Base-by-base conservation (phyloP, 2,888 invertebrate genomes). In the Tenthredo notha region DNA sequence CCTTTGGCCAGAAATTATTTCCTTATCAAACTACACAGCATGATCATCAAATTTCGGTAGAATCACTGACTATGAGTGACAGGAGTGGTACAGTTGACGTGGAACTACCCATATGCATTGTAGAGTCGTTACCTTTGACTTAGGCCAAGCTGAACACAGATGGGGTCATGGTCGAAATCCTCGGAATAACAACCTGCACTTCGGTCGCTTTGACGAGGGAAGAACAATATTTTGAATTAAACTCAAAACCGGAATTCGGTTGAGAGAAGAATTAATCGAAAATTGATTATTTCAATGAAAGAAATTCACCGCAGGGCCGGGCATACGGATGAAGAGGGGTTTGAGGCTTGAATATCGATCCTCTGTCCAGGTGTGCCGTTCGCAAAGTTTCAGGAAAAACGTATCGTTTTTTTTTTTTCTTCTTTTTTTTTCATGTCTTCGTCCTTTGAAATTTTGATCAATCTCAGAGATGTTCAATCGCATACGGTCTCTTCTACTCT, bases 161-260 rank as follows among this genome's bases (percentile, higher is more conserved):
- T 12, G 12, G 10, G 12, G 2, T 25, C 61, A 61, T 58, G 7
- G 7, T 2, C 25, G 10, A 61, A 12, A 2, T 25, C 25, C 25
- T 21, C 61, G 25, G 25, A 61, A 61, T 61, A 61, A 61, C 61
- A 61, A 25, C 21, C 7, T 37, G 37, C 61, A 61, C 47, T 15
- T 47, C 21, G 70, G 12, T 9, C 18, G 70, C 70, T n/a, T 70
- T 40, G 33, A 37, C 25, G 10, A 37, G 33, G n/a, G n/a, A 40
- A 70, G 37, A 70, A 70, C 70, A 70, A 70, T 70, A 70, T 37
- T 70, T 70, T 33, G 70, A 40, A 70, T 70, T 70, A 37, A 33
- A n/a, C 70, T 70, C 70, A 40, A 70, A 70, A 40, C 70, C 33
- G 6, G 6, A 21, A 33, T 70, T 70, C 18, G 70, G 70, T 70